phyloP scores from a whole-genome alignment of 1,140 invertebrate genomes.

The Samia ricini region DNA sequence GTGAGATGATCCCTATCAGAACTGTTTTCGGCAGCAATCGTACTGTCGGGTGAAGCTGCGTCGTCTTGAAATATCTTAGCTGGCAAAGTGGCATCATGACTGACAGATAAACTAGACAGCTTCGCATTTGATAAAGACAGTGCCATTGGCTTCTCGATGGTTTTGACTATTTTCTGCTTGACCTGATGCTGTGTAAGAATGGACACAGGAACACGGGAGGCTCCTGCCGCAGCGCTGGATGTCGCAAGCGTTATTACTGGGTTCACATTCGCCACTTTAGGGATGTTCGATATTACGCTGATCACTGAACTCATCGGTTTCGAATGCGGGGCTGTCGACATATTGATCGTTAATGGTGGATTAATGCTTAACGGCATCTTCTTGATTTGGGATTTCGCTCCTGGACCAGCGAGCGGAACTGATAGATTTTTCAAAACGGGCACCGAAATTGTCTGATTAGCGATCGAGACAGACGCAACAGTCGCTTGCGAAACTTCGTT shows the following conservation, averaged over 20 bases:
- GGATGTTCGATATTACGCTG: constrained; percentile 70
- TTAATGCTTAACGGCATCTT: constrained; percentile 69
- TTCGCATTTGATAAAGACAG: constrained; percentile 73
- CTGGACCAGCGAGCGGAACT: constrained; percentile 59
- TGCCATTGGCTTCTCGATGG: constrained; percentile 76
- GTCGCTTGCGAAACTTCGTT: constrained; percentile 75
- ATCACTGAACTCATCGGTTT: constrained; percentile 72
- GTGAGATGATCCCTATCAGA: constrained; percentile 44
- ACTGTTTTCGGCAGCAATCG: constrained; percentile 69
- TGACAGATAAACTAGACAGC: constrained; percentile 76
- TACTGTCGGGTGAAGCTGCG: constrained; percentile 78
- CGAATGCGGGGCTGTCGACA: constrained; percentile 57
- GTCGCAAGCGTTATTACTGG: constrained; percentile 67
- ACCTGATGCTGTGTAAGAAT: constrained; percentile 72
- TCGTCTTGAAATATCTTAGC: constrained; percentile 82
- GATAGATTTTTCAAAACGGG: constrained; percentile 78
- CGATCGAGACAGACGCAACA: constrained; percentile 78
- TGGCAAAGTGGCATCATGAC: constrained; percentile 78
- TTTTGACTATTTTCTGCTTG: constrained; percentile 75
- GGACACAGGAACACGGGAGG: constrained; percentile 64
- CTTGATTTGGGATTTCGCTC: constrained; percentile 61
- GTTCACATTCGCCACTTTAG: constrained; percentile 62
- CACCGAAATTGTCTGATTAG: constrained; percentile 80
- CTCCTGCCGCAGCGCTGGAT: constrained; percentile 45
- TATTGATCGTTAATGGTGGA: constrained; percentile 52